phyloP scores from a whole-genome alignment of 2,888 invertebrate genomes.

The Parnassius glacialis region DNA sequence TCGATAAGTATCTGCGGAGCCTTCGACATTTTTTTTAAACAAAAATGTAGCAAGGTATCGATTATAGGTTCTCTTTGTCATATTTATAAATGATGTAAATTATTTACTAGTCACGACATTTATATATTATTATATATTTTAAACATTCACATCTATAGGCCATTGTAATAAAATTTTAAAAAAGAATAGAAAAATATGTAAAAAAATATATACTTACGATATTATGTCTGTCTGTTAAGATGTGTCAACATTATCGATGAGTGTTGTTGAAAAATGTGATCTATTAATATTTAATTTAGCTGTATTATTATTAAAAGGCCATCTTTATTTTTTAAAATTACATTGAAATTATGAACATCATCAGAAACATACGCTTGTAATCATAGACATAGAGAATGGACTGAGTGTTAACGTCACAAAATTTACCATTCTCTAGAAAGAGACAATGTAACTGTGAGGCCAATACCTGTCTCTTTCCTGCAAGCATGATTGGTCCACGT shows the following conservation, averaged over 20 bases:
- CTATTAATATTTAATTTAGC: conserved; percentile 54
- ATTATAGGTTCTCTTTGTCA: conserved; percentile 24
- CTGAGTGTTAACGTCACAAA: too few species aligned
- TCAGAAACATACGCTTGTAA: too few species aligned
- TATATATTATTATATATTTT: conserved; percentile 30
- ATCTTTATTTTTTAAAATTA: too few species aligned
- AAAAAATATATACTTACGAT: conserved; percentile 29
- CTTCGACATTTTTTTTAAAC: conserved; percentile 55
- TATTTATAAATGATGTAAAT: conserved; percentile 43
- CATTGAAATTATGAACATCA: too few species aligned
- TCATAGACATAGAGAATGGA: too few species aligned
- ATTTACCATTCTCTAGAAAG: too few species aligned
- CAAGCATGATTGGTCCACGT: too few species aligned
- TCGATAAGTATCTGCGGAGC: conserved; percentile 28
- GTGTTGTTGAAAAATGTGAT: conserved; percentile 65
- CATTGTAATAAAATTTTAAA: conserved; percentile 47
- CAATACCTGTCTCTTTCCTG: too few species aligned
- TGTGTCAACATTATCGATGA: conserved; percentile 42
- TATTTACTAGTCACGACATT: conserved; percentile 61
- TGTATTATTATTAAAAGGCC: conserved; percentile 34
- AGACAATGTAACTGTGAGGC: too few species aligned
- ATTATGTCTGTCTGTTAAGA: conserved; percentile 52
- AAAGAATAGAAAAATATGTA: conserved; percentile 37
- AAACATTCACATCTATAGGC: conserved; percentile 45
- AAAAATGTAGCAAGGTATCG: conserved; percentile 39